phyloP scores from a whole-genome alignment of 2,797 vertebrate genomes.

The Poecile montanus region DNA sequence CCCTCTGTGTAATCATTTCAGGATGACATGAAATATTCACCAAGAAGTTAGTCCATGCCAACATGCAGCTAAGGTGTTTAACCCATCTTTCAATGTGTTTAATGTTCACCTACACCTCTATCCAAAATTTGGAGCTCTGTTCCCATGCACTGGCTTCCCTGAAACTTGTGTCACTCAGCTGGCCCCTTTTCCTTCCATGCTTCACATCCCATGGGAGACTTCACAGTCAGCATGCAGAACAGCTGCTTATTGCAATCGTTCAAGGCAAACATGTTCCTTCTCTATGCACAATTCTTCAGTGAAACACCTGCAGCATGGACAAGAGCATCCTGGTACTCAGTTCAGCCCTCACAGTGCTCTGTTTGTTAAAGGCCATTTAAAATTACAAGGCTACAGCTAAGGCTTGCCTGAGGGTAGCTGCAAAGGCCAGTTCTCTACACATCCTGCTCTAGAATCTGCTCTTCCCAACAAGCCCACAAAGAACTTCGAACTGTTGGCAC shows the following conservation, averaged over 20 bases:
- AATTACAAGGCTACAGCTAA: neutral
- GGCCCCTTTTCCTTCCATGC: neutral
- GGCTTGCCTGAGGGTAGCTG: neutral
- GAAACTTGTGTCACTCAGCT: neutral
- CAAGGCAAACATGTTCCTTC: neutral
- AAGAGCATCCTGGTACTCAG: neutral
- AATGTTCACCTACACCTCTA: neutral
- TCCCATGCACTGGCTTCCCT: neutral
- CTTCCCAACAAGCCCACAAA: neutral
- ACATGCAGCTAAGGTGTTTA: neutral
- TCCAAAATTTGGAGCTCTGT: neutral
- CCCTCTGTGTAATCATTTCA: neutral
- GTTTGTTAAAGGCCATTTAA: neutral
- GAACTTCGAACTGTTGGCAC: slow-evolving; percentile 3
- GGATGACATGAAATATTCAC: neutral
- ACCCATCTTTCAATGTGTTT: neutral
- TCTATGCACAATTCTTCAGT: neutral
- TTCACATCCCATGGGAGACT: neutral
- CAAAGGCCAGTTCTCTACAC: neutral
- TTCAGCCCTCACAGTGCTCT: neutral
- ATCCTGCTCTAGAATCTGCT: neutral
- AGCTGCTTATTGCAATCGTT: neutral
- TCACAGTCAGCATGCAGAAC: neutral
- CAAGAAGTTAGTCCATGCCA: neutral
- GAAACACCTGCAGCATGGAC: neutral